Evolutionary conservation across 2,113 vertebrate species (phyloP).

Genomic region (Chionomys nivalis): DNA sequence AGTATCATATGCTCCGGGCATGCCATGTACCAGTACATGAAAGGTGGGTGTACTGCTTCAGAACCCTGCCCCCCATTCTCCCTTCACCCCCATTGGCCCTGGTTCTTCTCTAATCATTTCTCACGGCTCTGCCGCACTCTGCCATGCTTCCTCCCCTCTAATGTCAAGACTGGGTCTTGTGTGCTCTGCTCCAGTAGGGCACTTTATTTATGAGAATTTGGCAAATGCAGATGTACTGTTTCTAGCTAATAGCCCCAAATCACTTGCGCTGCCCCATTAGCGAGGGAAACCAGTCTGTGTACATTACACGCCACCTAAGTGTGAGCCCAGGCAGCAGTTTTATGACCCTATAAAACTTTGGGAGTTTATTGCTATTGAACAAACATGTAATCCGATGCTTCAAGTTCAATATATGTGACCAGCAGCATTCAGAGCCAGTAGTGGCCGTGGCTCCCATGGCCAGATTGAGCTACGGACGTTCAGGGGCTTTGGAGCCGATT

Average conservation of each 20-base stretch:
- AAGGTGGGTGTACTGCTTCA: background rate
- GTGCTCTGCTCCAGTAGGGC: background rate
- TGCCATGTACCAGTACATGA: background rate
- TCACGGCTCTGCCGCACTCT: background rate
- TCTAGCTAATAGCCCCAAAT: slow-evolving; percentile 85
- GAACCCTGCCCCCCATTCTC: fast-evolving
- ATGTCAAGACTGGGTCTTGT: background rate
- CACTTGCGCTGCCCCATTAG: slow-evolving; percentile 84
- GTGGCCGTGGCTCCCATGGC: background rate
- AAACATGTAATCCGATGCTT: slow-evolving; percentile 84
- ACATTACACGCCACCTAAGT: slow-evolving; percentile 83
- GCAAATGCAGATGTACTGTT: slow-evolving; percentile 84
- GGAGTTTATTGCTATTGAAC: slow-evolving; percentile 87
- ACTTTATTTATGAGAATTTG: slow-evolving; percentile 83
- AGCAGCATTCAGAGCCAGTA: background rate
- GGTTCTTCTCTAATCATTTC: too few relatives aligned
- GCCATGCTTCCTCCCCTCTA: background rate
- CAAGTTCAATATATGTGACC: slow-evolving; percentile 79
- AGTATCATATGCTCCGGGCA: background rate
- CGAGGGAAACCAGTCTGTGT: slow-evolving; percentile 81
- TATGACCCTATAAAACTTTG: slow-evolving; percentile 87
- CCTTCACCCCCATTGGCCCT: fast-evolving
- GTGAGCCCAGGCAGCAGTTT: slow-evolving; percentile 83
- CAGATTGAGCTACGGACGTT: background rate
- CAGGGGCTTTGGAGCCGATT: slow-evolving; percentile 10